These are phyloP conservation scores for Liposcelis brunnea DNA, from an alignment of 2,888 invertebrate genomes.

Conservation along the genomic window DNA sequence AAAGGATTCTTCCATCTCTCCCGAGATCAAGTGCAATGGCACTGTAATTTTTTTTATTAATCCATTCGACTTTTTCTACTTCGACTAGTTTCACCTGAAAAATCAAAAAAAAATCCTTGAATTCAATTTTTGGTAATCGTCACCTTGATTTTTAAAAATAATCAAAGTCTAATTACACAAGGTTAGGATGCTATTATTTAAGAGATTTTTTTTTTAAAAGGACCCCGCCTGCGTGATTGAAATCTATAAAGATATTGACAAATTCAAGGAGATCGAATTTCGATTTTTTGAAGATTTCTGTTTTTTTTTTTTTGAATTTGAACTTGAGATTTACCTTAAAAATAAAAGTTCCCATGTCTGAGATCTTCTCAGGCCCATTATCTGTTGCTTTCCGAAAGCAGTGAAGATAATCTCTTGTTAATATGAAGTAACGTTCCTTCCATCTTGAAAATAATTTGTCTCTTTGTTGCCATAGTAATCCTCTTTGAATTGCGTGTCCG, in stretches of 20 bases:
- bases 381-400: slow-evolving; percentile 42
- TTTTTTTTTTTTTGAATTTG: too few species aligned
- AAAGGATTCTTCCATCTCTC: slow-evolving; percentile 27
- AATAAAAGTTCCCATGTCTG: slow-evolving; percentile 48
- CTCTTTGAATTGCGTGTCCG: slow-evolving; percentile 42
- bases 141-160: background rate
- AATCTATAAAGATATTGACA: too few species aligned
- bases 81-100: slow-evolving; percentile 40
- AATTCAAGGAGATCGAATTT: too few species aligned
- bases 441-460: slow-evolving; percentile 45
- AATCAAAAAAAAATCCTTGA: slow-evolving; percentile 8
- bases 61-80: slow-evolving; percentile 46
- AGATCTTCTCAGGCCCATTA: slow-evolving; percentile 33
- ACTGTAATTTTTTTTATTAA: slow-evolving; percentile 44
- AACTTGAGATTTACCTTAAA: slow-evolving; percentile 35
- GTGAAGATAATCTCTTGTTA: slow-evolving; percentile 45
- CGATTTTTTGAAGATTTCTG: too few species aligned
- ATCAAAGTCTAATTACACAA: slow-evolving; percentile 1
- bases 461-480: slow-evolving; percentile 43
- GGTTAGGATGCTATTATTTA: too few species aligned
- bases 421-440: slow-evolving; percentile 48
- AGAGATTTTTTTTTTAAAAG: too few species aligned
- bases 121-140: background rate
- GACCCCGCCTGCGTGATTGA: too few species aligned
- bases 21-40: slow-evolving; percentile 36